These are phyloP conservation scores for Acanthosepion lycidas DNA, from an alignment of 2,888 invertebrate genomes.

Conservation along the genomic window DNA sequence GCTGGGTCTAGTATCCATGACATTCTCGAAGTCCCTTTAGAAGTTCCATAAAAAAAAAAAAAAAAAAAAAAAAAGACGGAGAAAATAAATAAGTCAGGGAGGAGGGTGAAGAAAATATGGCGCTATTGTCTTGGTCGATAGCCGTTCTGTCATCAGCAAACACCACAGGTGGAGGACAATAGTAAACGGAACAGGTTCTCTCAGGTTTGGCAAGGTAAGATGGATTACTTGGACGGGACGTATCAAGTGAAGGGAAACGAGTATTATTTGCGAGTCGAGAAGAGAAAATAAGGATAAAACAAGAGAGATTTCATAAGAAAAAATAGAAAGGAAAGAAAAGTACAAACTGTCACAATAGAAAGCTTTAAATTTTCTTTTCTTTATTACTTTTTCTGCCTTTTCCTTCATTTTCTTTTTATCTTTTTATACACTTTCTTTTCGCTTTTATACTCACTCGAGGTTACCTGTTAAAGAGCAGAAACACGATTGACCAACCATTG, in stretches of 20 bases:
- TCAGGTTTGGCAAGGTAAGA: neutral
- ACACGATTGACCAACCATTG: no score
- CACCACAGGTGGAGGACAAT: neutral
- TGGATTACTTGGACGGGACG: neutral
- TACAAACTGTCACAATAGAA: no score
- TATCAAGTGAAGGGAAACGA: neutral
- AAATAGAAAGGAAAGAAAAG: neutral
- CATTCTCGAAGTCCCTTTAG: neutral
- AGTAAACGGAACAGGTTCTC: neutral
- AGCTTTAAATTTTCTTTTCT: no score
- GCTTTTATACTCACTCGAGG: no score
- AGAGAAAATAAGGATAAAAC: neutral
- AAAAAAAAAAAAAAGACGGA: no score
- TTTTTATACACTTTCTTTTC: no score
- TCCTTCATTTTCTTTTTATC: no score
- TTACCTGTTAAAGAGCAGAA: no score
- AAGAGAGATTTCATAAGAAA: neutral
- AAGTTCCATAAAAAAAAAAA: no score
- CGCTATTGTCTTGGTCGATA: neutral
- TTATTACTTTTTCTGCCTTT: no score
- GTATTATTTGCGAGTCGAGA: neutral
- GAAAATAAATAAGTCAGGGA: neutral
- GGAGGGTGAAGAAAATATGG: neutral
- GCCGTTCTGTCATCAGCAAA: no score
- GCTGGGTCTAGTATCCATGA: neutral